A percentile compares a stretch with the other conserved stretches of the same genome.
Conservation (phyloP, 2,888 invertebrate species). For the Orthosia incerta region DNA sequence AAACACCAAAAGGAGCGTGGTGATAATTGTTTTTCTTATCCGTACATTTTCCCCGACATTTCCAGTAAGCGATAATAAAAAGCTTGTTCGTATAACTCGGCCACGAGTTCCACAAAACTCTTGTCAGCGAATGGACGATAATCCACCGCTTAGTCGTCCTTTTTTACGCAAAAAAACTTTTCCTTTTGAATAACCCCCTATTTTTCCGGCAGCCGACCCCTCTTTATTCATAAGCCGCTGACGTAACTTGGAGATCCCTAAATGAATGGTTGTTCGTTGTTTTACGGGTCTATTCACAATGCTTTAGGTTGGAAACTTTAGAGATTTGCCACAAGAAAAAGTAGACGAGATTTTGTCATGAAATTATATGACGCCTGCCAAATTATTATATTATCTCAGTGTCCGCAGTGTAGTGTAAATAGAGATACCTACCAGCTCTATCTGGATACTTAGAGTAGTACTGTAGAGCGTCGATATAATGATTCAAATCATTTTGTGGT, state of each 20-base stretch:
- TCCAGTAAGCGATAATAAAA: constrained; percentile 81
- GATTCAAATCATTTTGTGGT: constrained; percentile 56
- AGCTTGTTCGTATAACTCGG: constrained; percentile 79
- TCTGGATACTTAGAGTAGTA: constrained; percentile 58
- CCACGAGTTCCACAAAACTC: constrained; percentile 85
- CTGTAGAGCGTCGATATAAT: constrained; percentile 49
- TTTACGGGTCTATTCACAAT: constrained; percentile 90
- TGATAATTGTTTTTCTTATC: constrained; percentile 79
- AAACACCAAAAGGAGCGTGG: constrained; percentile 66
- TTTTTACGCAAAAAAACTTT: constrained; percentile 86
- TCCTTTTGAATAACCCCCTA: constrained; percentile 86
- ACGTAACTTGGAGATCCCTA: constrained; percentile 89
- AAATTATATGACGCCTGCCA: constrained; percentile 78
- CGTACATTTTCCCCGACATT: constrained; percentile 72
- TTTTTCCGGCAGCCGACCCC: constrained; percentile 84
- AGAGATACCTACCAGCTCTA: constrained; percentile 50
- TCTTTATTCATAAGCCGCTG: constrained; percentile 90
- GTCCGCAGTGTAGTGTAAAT: constrained; percentile 56
- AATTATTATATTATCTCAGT: constrained; percentile 76
- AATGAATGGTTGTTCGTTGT: constrained; percentile 91
- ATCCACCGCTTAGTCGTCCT: constrained; percentile 86
- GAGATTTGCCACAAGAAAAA: constrained; percentile 84
- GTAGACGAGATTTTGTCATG: constrained; percentile 77
- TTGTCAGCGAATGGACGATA: constrained; percentile 86
- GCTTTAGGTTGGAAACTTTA: constrained; percentile 87